Evolutionary conservation across 2,113 vertebrate genomes (phyloP).

Genomic region (Lycaon pictus): DNA sequence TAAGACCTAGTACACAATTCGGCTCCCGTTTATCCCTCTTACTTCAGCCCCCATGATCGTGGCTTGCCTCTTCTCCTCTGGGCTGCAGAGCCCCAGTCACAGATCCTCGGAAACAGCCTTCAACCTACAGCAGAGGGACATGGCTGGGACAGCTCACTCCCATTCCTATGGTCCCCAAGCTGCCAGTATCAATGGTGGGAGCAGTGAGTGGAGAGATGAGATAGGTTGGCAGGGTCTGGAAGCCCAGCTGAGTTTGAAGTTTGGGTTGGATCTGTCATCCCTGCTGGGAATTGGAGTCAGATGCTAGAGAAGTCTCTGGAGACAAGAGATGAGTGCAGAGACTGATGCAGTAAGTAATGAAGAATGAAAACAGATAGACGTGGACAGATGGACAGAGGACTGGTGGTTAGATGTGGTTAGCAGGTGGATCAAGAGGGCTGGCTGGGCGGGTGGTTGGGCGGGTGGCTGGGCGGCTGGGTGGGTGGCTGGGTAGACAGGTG

Average conservation of each 20-base stretch:
- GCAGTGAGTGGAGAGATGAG: background rate
- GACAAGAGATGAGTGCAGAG: background rate
- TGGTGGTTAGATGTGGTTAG: background rate
- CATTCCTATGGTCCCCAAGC: no score
- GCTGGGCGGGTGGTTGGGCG: no score
- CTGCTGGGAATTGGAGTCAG: background rate
- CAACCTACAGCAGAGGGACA: background rate
- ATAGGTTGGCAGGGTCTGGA: background rate
- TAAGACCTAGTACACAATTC: background rate
- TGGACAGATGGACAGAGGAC: background rate
- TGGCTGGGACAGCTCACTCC: background rate
- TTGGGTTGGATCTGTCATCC: background rate
- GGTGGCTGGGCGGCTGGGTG: background rate
- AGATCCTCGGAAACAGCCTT: background rate
- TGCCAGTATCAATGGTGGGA: background rate
- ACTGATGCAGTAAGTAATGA: background rate
- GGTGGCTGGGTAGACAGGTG: fast-evolving
- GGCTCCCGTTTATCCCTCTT: background rate
- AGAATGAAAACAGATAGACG: background rate
- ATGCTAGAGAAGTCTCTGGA: background rate
- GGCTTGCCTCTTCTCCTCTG: background rate
- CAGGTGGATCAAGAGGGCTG: background rate
- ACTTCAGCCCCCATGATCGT: background rate
- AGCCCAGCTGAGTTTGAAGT: background rate
- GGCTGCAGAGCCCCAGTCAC: background rate